Evolutionary conservation across 2,888 invertebrate genomes (phyloP).

Genomic region (Cyclophora punctaria): DNA sequence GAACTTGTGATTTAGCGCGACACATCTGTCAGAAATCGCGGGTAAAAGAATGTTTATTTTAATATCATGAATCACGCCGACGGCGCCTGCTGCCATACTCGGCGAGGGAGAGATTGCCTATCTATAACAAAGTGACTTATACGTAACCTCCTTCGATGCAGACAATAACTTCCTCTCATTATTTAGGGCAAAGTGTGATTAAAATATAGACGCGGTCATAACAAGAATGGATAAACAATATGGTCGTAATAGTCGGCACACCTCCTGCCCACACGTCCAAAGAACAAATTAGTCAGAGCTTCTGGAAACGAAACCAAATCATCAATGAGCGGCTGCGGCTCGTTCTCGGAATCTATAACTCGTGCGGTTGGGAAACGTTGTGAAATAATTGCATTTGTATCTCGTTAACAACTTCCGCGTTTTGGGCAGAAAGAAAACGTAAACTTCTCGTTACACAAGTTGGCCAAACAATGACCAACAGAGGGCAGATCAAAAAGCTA

Average conservation of each 20-base stretch:
- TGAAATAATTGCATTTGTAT: not conserved
- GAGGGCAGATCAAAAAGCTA: slow-evolving; percentile 41
- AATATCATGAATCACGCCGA: slow-evolving; percentile 48
- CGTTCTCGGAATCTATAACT: not conserved
- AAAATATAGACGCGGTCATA: slow-evolving; percentile 15
- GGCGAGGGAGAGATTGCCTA: slow-evolving; percentile 8
- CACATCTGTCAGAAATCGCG: slow-evolving; percentile 29
- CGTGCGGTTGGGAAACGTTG: not conserved
- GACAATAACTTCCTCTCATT: slow-evolving; percentile 36
- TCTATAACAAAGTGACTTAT: slow-evolving; percentile 11
- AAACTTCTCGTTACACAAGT: slow-evolving; percentile 7
- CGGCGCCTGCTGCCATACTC: slow-evolving; percentile 6
- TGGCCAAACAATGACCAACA: slow-evolving; percentile 23
- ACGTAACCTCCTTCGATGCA: slow-evolving; percentile 28
- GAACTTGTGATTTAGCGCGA: slow-evolving; percentile 42
- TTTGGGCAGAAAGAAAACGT: not conserved
- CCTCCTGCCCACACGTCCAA: slow-evolving; percentile 18
- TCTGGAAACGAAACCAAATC: slow-evolving; percentile 17
- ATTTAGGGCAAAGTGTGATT: slow-evolving; percentile 20
- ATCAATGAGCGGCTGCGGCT: slow-evolving; percentile 2
- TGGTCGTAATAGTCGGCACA: slow-evolving; percentile 7
- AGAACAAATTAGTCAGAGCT: slow-evolving; percentile 19
- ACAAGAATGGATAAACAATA: slow-evolving; percentile 15
- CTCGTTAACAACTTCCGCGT: not conserved
- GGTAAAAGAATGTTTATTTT: slow-evolving; percentile 53